phyloP scores from a whole-genome alignment of 2,888 invertebrate genomes.

The Hirtodrosophila alboralis region DNA sequence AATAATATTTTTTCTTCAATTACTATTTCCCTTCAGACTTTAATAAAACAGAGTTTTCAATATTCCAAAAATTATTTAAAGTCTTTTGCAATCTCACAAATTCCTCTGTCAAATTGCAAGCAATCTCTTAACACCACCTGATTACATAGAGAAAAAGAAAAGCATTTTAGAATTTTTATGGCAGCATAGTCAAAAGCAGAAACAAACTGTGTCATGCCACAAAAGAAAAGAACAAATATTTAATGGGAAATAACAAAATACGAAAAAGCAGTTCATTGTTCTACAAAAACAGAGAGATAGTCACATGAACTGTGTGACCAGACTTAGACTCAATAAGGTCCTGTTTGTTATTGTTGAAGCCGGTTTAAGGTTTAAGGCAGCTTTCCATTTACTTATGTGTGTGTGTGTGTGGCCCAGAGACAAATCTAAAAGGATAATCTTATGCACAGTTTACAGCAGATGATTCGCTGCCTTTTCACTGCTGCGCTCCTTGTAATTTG shows the following conservation, averaged over 20 bases:
- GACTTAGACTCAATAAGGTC: constrained; percentile 32
- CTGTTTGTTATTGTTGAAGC: constrained; percentile 8
- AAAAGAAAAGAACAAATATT: constrained; percentile 37
- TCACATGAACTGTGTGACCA: constrained; percentile 36
- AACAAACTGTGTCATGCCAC: constrained; percentile 56
- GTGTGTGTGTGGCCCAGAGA: constrained; percentile 21
- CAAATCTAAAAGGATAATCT: constrained; percentile 43
- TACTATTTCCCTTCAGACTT: too few relatives aligned
- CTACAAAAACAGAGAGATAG: constrained; percentile 46
- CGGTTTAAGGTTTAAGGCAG: constrained; percentile 59
- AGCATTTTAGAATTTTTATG: constrained; percentile 47
- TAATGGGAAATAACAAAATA: constrained; percentile 44
- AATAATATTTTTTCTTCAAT: too few relatives aligned
- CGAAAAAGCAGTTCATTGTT: constrained; percentile 59
- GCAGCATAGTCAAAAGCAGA: constrained; percentile 41
- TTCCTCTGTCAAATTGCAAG: constrained; percentile 9
- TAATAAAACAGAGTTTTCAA: too few relatives aligned
- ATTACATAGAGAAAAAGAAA: constrained; percentile 9
- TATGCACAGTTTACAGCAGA: constrained; percentile 14
- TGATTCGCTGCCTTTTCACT: constrained; percentile 7
- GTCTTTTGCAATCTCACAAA: constrained; percentile 8
- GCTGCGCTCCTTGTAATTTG: constrained; percentile 4
- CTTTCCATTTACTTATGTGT: constrained; percentile 18
- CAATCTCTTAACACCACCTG: constrained; percentile 36
- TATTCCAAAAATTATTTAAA: neutral